A percentile compares a stretch with the other conserved stretches of the same genome.
phyloP scores from a whole-genome alignment of 2,888 invertebrate species.

The Nebria salina region DNA sequence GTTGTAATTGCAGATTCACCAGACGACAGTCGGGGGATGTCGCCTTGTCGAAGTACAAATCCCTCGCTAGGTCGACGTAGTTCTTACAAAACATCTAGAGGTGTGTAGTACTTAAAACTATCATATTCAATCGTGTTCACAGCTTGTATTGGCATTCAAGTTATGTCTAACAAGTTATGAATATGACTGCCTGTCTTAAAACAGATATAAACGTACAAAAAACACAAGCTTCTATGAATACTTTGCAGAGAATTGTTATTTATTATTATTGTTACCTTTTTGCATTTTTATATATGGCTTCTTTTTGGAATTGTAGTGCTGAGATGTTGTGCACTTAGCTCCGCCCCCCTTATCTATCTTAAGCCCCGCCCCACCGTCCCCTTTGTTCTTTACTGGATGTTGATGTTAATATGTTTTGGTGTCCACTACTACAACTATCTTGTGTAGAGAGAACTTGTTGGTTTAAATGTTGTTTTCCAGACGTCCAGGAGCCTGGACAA shows the following conservation, averaged over 20 bases:
- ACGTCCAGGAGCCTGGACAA: conserved; percentile 80
- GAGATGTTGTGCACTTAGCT: conserved; percentile 33
- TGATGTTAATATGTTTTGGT: conserved; percentile 4
- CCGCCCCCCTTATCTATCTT: conserved; percentile 27
- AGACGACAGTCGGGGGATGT: conserved; percentile 79
- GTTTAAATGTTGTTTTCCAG: conserved; percentile 62
- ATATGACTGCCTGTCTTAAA: not conserved
- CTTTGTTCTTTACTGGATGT: conserved; percentile 9
- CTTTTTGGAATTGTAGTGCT: conserved; percentile 33
- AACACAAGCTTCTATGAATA: not conserved
- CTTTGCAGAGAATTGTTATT: not conserved
- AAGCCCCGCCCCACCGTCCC: not conserved
- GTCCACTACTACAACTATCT: conserved; percentile 20
- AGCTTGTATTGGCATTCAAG: not conserved
- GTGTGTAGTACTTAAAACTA: conserved; percentile 66
- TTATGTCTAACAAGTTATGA: not conserved
- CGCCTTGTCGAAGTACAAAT: conserved; percentile 72
- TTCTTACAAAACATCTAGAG: conserved; percentile 89
- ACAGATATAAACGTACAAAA: not conserved
- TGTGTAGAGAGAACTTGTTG: conserved; percentile 52
- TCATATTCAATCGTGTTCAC: conserved; percentile 12
- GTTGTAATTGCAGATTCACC: conserved; percentile 70
- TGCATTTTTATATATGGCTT: not conserved
- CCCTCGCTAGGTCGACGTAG: conserved; percentile 81
- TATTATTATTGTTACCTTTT: conserved; percentile 17